These are phyloP conservation scores for Plebejus anna DNA, from an alignment of 2,888 invertebrate species.

Conservation along the genomic window DNA sequence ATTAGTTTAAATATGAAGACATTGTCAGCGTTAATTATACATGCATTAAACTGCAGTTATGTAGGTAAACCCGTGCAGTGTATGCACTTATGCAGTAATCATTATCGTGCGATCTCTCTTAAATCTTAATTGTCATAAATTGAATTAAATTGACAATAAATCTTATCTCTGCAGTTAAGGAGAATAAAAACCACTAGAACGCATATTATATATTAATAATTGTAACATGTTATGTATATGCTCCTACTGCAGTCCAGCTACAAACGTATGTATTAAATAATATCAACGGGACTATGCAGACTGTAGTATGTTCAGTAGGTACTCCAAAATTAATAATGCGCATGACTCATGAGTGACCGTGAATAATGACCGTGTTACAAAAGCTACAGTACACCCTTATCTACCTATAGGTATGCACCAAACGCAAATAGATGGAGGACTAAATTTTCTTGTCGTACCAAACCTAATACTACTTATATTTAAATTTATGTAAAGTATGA, in stretches of 20 bases:
- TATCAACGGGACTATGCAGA: neutral
- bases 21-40: neutral
- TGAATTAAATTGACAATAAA: neutral
- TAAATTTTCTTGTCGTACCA: neutral
- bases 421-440: neutral
- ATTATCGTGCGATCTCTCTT: neutral
- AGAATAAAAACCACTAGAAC: neutral
- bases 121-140: neutral
- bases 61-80: neutral
- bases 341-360: no score
- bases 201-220: neutral
- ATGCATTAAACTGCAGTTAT: neutral
- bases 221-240: neutral
- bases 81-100: neutral
- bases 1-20: neutral
- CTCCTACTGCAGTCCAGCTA: no score
- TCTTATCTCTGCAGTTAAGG: constrained; percentile 6
- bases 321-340: no score
- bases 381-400: no score
- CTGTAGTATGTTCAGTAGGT: no score
- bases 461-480: no score
- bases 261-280: neutral
- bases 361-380: no score
- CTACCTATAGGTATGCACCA: no score
- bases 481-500: no score